Evolutionary conservation across 2,888 invertebrate species (phyloP).

Genomic region (Megastigmus dorsalis): DNA sequence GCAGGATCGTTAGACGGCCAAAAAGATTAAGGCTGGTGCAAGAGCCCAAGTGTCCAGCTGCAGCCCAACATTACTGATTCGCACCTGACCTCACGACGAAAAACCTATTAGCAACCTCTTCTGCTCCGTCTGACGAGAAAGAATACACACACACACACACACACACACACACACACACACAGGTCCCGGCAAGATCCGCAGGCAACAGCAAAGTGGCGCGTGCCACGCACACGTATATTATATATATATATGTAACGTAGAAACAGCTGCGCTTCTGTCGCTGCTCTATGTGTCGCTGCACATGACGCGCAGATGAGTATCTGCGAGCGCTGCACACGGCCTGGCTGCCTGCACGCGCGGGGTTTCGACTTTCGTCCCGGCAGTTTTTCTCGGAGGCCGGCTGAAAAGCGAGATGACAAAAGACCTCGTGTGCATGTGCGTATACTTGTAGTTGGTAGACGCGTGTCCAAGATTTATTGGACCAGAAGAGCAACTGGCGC

Average conservation of each 20-base stretch:
- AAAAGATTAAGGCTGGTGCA: too few species aligned
- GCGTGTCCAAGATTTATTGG: slow-evolving; percentile 35
- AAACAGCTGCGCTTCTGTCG: slow-evolving; percentile 44
- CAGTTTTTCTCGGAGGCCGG: too few species aligned
- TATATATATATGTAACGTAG: too few species aligned
- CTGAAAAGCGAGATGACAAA: slow-evolving; percentile 26
- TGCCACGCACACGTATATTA: slow-evolving; percentile 44
- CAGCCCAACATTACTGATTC: slow-evolving; percentile 56
- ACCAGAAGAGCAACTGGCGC: slow-evolving; percentile 16
- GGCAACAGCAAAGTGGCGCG: too few species aligned
- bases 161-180: too few species aligned
- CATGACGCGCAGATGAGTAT: slow-evolving; percentile 42
- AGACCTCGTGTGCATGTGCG: too few species aligned
- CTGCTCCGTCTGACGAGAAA: slow-evolving; percentile 47
- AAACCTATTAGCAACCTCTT: slow-evolving; percentile 49
- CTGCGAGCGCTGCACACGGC: not conserved
- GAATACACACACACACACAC: too few species aligned
- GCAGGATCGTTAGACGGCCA: too few species aligned
- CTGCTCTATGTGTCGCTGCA: slow-evolving; percentile 44
- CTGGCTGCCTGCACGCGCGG: too few species aligned
- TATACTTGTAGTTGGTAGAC: too few species aligned
- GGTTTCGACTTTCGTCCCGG: too few species aligned
- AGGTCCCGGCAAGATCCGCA: too few species aligned
- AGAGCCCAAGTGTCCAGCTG: slow-evolving; percentile 52
- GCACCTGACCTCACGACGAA: slow-evolving; percentile 63